Evolutionary conservation across 2,888 invertebrate genomes (phyloP).

Genomic region (Hirtodrosophila cameraria): DNA sequence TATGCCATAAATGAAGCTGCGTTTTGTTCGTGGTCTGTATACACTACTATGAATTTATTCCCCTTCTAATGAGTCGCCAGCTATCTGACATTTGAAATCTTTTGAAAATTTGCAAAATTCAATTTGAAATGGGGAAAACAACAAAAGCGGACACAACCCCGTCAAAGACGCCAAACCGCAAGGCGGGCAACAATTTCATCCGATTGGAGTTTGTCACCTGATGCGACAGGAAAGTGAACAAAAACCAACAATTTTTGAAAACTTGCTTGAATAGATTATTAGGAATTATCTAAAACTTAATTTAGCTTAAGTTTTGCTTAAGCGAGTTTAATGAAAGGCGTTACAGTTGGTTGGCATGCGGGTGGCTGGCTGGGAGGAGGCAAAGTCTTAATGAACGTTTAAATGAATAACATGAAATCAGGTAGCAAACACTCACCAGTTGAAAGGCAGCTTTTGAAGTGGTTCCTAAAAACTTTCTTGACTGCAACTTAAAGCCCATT

Average conservation of each 20-base stretch:
- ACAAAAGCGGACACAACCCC: slow-evolving; percentile 45
- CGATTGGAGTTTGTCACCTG: slow-evolving; percentile 40
- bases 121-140: slow-evolving; percentile 68
- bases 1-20: slow-evolving; percentile 46
- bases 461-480: slow-evolving; percentile 70
- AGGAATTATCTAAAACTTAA: slow-evolving; percentile 81
- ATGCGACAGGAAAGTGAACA: slow-evolving; percentile 67
- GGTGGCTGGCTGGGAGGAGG: slow-evolving; percentile 21
- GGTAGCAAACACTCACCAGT: slow-evolving; percentile 72
- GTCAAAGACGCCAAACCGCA: slow-evolving; percentile 20
- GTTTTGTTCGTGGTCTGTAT: slow-evolving; percentile 32
- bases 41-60: too few species aligned
- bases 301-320: slow-evolving; percentile 66
- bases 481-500: slow-evolving; percentile 68
- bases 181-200: slow-evolving; percentile 1
- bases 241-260: slow-evolving; percentile 73
- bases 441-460: slow-evolving; percentile 72
- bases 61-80: slow-evolving; percentile 58
- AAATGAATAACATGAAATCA: slow-evolving; percentile 43
- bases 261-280: slow-evolving; percentile 81
- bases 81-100: slow-evolving; percentile 67
- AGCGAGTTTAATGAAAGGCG: slow-evolving; percentile 38
- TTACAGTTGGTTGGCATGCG: slow-evolving; percentile 48
- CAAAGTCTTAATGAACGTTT: slow-evolving; percentile 42
- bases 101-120: slow-evolving; percentile 70